Conservation (phyloP, 2,888 invertebrate species). For the Polydrusus pterygomalis region DNA sequence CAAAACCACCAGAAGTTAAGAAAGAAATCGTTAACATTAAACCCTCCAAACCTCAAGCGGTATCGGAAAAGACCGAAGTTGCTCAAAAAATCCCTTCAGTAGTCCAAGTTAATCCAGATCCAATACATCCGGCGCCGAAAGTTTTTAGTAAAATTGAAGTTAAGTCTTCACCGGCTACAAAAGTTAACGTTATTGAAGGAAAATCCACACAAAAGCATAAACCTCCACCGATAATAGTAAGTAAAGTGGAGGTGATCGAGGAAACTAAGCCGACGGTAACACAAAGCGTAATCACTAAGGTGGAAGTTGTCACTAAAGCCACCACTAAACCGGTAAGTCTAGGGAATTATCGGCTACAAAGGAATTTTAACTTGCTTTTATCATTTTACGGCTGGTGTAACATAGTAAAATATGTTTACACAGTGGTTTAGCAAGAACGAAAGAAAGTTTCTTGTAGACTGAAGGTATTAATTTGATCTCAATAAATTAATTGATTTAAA, state of each 20-base stretch:
- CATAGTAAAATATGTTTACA: constrained; percentile 2
- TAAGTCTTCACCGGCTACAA: constrained; percentile 73
- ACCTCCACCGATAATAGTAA: constrained; percentile 56
- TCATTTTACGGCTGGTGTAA: neutral
- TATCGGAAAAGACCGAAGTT: constrained; percentile 72
- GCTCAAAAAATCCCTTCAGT: constrained; percentile 66
- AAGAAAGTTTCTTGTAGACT: neutral
- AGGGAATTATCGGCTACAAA: constrained; percentile 17
- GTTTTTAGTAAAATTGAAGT: constrained; percentile 76
- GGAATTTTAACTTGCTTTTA: constrained; percentile 11
- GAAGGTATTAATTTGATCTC: neutral
- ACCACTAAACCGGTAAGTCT: constrained; percentile 44
- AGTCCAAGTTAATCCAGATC: constrained; percentile 61
- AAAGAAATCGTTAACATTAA: constrained; percentile 65
- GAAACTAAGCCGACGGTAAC: constrained; percentile 44
- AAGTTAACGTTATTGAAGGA: constrained; percentile 66
- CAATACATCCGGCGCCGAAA: constrained; percentile 59
- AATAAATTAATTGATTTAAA: too few species aligned
- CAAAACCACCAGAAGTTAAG: constrained; percentile 60
- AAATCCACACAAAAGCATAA: constrained; percentile 70
- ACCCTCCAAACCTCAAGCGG: constrained; percentile 71
- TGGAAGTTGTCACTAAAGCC: constrained; percentile 51
- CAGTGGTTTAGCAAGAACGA: neutral
- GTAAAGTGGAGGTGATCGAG: constrained; percentile 60
- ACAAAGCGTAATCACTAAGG: constrained; percentile 50